Conservation (phyloP, 1,140 invertebrate genomes). For the Chironomus tepperi region DNA sequence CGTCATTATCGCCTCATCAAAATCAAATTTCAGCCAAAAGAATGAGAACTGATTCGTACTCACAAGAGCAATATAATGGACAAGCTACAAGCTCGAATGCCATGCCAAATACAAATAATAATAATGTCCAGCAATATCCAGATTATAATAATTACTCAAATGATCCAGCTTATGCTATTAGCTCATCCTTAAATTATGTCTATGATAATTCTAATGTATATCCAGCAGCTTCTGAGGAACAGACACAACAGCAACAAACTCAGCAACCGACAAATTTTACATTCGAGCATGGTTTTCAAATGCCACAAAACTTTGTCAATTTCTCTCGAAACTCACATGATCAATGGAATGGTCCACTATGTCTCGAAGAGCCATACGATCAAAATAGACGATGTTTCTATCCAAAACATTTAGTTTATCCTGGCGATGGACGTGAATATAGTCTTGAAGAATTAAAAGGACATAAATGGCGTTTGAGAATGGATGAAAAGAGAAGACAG, state of each 20-base stretch:
- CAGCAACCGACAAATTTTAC: background rate
- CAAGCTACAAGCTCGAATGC: background rate
- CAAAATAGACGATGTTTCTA: conserved; percentile 36
- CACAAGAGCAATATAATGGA: background rate
- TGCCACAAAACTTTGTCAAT: conserved; percentile 35
- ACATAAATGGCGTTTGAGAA: conserved; percentile 28
- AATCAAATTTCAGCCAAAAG: background rate
- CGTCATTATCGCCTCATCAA: conserved; percentile 12
- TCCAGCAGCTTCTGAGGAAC: background rate
- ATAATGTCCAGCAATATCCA: background rate
- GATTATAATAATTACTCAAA: background rate
- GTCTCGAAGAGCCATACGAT: conserved; percentile 38
- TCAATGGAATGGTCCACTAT: conserved; percentile 37
- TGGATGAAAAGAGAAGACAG: conserved; percentile 27
- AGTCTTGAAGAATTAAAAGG: conserved; percentile 37
- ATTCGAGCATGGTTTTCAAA: conserved; percentile 24
- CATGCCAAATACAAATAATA: background rate
- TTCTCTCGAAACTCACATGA: conserved; percentile 38
- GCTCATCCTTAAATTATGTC: conserved; percentile 29
- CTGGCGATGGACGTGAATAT: conserved; percentile 33
- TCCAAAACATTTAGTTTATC: conserved; percentile 36
- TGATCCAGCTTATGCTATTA: conserved; percentile 21
- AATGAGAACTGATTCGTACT: conserved; percentile 8
- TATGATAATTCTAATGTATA: conserved; percentile 26
- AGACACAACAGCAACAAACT: background rate